These are phyloP conservation scores for Saturnia pavonia DNA, from an alignment of 2,888 invertebrate genomes.

Conservation along the genomic window DNA sequence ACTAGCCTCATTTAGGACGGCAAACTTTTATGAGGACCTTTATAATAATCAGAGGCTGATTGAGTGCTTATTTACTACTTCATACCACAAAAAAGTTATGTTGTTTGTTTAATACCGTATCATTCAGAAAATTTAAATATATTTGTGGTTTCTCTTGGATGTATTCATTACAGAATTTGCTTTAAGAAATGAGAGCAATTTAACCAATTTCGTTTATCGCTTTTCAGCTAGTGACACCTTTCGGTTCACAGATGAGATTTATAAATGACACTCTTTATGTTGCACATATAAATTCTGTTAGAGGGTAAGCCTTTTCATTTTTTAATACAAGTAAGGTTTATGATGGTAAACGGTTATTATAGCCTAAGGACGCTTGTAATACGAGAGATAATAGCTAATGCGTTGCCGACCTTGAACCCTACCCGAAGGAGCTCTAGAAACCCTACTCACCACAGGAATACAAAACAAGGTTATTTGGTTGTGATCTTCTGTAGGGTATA, in stretches of 20 bases:
- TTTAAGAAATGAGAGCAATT: slow-evolving; percentile 14
- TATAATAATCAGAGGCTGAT: not conserved
- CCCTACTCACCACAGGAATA: too few species aligned
- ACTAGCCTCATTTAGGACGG: not conserved
- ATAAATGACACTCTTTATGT: slow-evolving; percentile 64
- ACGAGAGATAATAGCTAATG: too few species aligned
- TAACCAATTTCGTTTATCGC: slow-evolving; percentile 15
- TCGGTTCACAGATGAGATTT: slow-evolving; percentile 47
- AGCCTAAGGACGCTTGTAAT: too few species aligned
- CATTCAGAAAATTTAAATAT: not conserved
- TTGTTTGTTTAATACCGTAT: not conserved
- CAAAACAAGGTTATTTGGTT: too few species aligned
- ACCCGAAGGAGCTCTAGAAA: too few species aligned
- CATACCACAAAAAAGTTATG: not conserved
- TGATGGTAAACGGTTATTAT: too few species aligned
- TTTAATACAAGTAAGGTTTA: too few species aligned
- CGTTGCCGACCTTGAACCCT: too few species aligned
- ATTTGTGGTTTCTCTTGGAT: too few species aligned
- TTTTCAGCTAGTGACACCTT: slow-evolving; percentile 69
- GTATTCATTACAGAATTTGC: too few species aligned
- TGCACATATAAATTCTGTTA: slow-evolving; percentile 69
- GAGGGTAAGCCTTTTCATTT: slow-evolving; percentile 57
- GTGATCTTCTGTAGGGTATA: too few species aligned
- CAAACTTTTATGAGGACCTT: not conserved
- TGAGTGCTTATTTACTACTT: not conserved